Base-by-base conservation (phyloP, 2,113 vertebrate genomes). In the Dasyornis broadbenti region DNA sequence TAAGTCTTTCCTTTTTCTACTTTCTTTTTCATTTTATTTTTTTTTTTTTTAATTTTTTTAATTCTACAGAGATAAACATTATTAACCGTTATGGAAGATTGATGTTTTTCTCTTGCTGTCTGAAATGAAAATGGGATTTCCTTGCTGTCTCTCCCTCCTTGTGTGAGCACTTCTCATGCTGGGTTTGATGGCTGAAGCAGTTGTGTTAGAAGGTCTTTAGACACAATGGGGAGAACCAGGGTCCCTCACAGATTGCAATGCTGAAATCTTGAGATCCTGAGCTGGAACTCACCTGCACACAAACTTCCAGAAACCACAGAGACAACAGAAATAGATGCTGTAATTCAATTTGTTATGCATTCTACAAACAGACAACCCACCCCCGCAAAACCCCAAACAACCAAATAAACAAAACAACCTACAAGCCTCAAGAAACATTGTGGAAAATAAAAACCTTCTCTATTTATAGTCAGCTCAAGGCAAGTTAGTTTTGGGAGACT, bases 401-500 rank as follows among this genome's bases (percentile, higher is more conserved):
- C 3, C 8, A 17, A 30, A 57, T 18, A 33, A 28, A 70, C 10
- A 39, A 63, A 66, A 23, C 6, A 31, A 30, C 6, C 13, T 86
- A 60, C 49, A 71, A 69, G 73, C 40, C 26, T 90, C 27, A 90
- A 91, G 42, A 91, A 93, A 92, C 80, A 21, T 20, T 92, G 56
- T 83, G 63, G 70, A 95, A 86, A 91, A 97, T 92, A 69, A 68
- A 94, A 94, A 85, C 4, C 1, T 72, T 31, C 45, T 66, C 37
- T 91, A 24, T 92, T 95, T 94, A 84, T 44, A 85, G 47, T 21
- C 53, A 81, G 52, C 57, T 94, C 44, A 89, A 82, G 59, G 83
- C 52, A 91, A 95, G 84, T 59, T 86, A 42, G 17, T 68, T 93
- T 94, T 54, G 26, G 33, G 23, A 83, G 9, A 82, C 27, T 71